A percentile compares a stretch with the other conserved stretches of the same genome.
Conservation (phyloP, 2,113 vertebrate genomes). For the Grammomys surdaster region DNA sequence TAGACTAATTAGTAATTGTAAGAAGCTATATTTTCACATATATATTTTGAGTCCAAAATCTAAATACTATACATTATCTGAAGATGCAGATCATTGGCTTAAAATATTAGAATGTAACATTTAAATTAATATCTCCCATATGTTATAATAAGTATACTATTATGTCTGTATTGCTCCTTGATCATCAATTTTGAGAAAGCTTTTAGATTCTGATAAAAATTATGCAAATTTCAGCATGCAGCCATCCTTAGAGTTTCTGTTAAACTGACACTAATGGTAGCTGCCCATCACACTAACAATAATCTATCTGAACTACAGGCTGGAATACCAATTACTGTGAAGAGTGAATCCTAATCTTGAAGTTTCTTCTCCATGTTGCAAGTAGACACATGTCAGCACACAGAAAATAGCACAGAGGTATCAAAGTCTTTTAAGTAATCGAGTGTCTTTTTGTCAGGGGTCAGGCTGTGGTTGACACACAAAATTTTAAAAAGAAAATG, state of each 20-base stretch:
- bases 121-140: constrained; percentile 66
- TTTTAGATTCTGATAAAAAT: constrained; percentile 76
- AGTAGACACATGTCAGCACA: constrained; percentile 75
- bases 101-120: constrained; percentile 69
- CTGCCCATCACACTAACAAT: constrained; percentile 76
- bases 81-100: constrained; percentile 67
- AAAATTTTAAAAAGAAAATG: constrained; percentile 60
- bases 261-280: constrained; percentile 85
- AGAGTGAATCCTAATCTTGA: constrained; percentile 67
- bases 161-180: constrained; percentile 70
- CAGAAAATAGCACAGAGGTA: constrained; percentile 73
- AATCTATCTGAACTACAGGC: constrained; percentile 79
- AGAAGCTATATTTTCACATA: constrained; percentile 24
- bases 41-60: constrained; percentile 39
- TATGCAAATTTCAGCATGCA: constrained; percentile 78
- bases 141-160: constrained; percentile 62
- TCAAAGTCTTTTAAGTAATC: constrained; percentile 74
- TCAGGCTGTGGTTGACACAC: constrained; percentile 69
- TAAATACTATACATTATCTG: constrained; percentile 61
- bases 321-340: constrained; percentile 80
- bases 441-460: constrained; percentile 67
- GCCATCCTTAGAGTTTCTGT: constrained; percentile 80
- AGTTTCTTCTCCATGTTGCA: constrained; percentile 68
- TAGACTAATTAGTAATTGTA: constrained; percentile 47
- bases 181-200: constrained; percentile 72